These are phyloP conservation scores for Microcebus ravelobensis DNA, from an alignment of 2,113 vertebrate species.

Conservation along the genomic window DNA sequence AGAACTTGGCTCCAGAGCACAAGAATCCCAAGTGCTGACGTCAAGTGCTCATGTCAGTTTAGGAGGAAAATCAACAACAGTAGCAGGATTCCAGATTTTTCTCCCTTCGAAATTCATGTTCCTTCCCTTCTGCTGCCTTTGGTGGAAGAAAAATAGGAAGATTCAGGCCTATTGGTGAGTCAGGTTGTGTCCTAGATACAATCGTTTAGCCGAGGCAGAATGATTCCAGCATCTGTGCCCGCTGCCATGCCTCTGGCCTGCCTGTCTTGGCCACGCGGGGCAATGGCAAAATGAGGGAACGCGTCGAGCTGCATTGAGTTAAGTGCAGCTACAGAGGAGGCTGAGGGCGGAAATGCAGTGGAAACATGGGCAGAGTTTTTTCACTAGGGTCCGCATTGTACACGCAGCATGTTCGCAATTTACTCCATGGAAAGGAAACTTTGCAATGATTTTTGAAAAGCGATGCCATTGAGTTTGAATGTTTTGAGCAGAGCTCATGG, in stretches of 20 bases:
- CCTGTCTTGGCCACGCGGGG: neutral
- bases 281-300: too few relatives aligned
- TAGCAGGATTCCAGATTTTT: too few relatives aligned
- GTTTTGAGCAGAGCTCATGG: neutral
- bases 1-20: neutral
- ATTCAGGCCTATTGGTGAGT: too few relatives aligned
- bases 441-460: neutral
- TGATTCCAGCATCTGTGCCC: too few relatives aligned
- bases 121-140: too few relatives aligned
- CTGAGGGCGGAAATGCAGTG: fast-evolving
- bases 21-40: neutral
- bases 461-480: neutral
- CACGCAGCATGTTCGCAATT: neutral
- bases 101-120: too few relatives aligned
- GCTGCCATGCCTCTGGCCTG: fast-evolving
- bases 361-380: fast-evolving
- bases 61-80: neutral
- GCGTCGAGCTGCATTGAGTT: neutral
- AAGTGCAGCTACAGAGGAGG: neutral
- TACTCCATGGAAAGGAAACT: too few relatives aligned
- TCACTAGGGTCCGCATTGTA: fast-evolving
- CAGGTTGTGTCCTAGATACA: too few relatives aligned
- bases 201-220: neutral
- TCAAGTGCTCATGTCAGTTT: fast-evolving
- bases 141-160: too few relatives aligned